Percentiles rank a stretch among this genome's conserved stretches.
These are phyloP conservation scores for Montipora cactus DNA, from an alignment of 64 coral and sea anemone genomes.

Conservation along the genomic window DNA sequence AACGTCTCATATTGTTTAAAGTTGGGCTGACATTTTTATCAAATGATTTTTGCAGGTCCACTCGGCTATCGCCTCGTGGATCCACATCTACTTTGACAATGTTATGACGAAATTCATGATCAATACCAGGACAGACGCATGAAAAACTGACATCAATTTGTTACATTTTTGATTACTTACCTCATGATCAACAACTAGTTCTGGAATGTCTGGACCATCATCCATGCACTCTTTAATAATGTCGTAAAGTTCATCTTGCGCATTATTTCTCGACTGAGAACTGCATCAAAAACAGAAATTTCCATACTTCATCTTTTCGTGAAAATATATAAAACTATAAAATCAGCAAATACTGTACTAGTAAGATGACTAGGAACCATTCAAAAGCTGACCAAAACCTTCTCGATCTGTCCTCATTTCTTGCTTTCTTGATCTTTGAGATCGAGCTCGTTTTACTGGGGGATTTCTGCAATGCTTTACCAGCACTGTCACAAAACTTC, in stretches of 20 bases:
- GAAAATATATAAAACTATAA: not conserved
- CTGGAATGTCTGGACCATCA: conserved; percentile 55
- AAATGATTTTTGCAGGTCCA: too few species aligned
- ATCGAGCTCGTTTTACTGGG: conserved; percentile 44
- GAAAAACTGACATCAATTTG: not conserved
- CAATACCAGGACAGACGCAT: too few species aligned
- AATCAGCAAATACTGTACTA: not conserved
- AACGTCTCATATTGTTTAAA: too few species aligned
- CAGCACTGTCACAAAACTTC: conserved; percentile 70
- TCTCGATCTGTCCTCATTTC: conserved; percentile 12
- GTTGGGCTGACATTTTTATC: too few species aligned
- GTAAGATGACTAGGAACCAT: too few species aligned
- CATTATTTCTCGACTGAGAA: conserved; percentile 53
- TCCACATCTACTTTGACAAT: too few species aligned
- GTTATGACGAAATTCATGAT: too few species aligned
- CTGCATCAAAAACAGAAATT: conserved; percentile 10
- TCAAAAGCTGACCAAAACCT: not conserved
- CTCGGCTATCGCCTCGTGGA: too few species aligned
- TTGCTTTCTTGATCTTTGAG: not conserved
- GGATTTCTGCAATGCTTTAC: conserved; percentile 34
- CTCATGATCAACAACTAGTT: not conserved
- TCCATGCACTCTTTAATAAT: conserved; percentile 93
- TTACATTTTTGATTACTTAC: not conserved
- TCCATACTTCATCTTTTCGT: not conserved
- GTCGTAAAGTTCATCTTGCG: conserved; percentile 81